Conservation (phyloP, 1,140 invertebrate species). For the Streblospio benedicti region DNA sequence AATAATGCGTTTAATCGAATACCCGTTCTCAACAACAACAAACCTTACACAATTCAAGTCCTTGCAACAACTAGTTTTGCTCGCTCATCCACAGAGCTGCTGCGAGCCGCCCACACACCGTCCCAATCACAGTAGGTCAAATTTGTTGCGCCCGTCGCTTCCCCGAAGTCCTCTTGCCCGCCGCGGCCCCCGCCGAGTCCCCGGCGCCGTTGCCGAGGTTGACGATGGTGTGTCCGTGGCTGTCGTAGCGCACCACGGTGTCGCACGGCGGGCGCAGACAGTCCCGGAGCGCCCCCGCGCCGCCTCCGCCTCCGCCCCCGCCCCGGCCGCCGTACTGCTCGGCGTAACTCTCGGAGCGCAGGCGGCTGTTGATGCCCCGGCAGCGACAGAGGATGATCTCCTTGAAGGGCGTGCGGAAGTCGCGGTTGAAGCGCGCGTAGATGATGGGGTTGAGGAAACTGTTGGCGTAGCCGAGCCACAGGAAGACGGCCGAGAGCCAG, state of each 20-base stretch:
- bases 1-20: no score
- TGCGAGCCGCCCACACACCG: no score
- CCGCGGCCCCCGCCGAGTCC: no score
- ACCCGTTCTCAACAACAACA: no score
- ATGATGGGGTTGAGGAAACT: conserved; percentile 95
- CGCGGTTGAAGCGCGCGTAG: conserved; percentile 96
- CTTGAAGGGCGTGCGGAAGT: conserved; percentile 80
- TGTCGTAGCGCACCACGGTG: conserved; percentile 38
- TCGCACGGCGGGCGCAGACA: conserved; percentile 34
- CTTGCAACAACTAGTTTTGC: no score
- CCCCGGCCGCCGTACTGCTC: conserved; percentile 19
- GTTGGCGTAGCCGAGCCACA: conserved; percentile 89
- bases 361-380: conserved; percentile 22
- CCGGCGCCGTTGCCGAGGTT: conserved; percentile 9
- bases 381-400: conserved; percentile 26
- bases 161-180: no score
- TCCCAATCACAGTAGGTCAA: no score
- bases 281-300: conserved; percentile 14
- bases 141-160: no score
- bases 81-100: no score
- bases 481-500: conserved; percentile 45
- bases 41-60: no score
- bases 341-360: conserved; percentile 14
- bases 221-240: conserved; percentile 34
- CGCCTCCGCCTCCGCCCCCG: neutral